Evolutionary conservation across 2,797 vertebrate species (phyloP).

Genomic region (Siniperca obscura): DNA sequence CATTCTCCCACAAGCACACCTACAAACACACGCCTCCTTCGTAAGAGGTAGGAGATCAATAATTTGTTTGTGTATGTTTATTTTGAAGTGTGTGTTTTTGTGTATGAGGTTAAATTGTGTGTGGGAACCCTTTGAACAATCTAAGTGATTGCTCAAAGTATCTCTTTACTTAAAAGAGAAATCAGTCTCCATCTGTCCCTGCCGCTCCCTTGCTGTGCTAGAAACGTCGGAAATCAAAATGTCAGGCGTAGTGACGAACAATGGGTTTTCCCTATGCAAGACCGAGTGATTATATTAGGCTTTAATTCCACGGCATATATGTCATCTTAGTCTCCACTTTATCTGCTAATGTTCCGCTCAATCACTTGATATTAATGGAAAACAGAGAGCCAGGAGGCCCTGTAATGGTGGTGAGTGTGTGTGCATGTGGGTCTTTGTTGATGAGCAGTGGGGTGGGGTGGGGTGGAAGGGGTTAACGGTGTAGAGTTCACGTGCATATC

Average conservation of each 20-base stretch:
- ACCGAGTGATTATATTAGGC: conserved; percentile 80
- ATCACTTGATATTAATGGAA: conserved; percentile 85
- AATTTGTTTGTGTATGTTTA: conserved; percentile 42
- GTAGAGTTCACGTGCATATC: conserved; percentile 77
- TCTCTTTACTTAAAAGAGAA: conserved; percentile 73
- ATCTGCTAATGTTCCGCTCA: conserved; percentile 85
- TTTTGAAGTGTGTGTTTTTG: conserved; percentile 46
- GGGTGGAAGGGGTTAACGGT: conserved; percentile 60
- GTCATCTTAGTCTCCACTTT: conserved; percentile 82
- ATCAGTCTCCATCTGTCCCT: conserved; percentile 62
- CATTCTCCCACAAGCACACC: conserved; percentile 40
- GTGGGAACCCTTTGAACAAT: conserved; percentile 65
- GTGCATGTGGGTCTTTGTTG: conserved; percentile 48
- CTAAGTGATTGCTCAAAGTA: conserved; percentile 36
- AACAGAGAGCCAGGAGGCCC: conserved; percentile 63
- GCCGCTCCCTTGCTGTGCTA: conserved; percentile 46
- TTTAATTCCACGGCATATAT: conserved; percentile 81
- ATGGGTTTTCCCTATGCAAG: conserved; percentile 52
- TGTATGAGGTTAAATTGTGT: conserved; percentile 33
- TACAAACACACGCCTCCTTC: conserved; percentile 33
- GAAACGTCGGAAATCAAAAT: conserved; percentile 75
- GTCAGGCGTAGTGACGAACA: conserved; percentile 61
- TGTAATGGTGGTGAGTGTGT: conserved; percentile 49
- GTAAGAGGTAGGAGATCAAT: conserved; percentile 66
- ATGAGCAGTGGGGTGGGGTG: conserved; percentile 45